These are phyloP conservation scores for Pseudocheirus occidentalis DNA, from an alignment of 2,797 vertebrate species.

Conservation along the genomic window DNA sequence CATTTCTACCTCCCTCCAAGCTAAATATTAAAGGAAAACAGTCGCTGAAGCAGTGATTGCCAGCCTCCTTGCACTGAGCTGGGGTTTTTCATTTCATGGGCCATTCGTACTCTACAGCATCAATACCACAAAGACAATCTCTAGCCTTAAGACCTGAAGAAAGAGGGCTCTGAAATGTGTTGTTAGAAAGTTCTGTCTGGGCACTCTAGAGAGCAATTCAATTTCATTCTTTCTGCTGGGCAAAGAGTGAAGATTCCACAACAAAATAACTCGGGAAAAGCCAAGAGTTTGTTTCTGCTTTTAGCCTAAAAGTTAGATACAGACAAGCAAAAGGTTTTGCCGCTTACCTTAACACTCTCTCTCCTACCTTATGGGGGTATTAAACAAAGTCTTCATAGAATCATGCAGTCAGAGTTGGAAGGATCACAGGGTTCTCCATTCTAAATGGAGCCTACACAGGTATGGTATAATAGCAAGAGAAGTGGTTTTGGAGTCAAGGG, in stretches of 20 bases:
- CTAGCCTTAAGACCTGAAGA: conserved; percentile 9
- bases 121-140: not conserved
- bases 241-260: not conserved
- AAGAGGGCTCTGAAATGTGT: conserved; percentile 8
- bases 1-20: conserved; percentile 34
- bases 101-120: not conserved
- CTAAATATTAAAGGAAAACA: conserved; percentile 1
- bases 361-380: not conserved
- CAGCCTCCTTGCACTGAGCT: not conserved
- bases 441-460: not conserved
- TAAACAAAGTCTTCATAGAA: not conserved
- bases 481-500: not conserved
- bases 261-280: conserved; percentile 9
- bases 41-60: not conserved
- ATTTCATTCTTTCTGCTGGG: conserved; percentile 15
- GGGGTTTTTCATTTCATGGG: conserved; percentile 39
- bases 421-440: not conserved
- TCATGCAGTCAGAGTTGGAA: not conserved
- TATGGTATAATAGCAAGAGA: not conserved
- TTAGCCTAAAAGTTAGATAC: conserved; percentile 30
- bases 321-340: not conserved
- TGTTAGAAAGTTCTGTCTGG: conserved; percentile 34
- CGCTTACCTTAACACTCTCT: not conserved
- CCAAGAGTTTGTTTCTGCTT: not conserved
- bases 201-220: not conserved